Conservation (phyloP, 2,797 vertebrate species). For the Enteromius viviparus region DNA sequence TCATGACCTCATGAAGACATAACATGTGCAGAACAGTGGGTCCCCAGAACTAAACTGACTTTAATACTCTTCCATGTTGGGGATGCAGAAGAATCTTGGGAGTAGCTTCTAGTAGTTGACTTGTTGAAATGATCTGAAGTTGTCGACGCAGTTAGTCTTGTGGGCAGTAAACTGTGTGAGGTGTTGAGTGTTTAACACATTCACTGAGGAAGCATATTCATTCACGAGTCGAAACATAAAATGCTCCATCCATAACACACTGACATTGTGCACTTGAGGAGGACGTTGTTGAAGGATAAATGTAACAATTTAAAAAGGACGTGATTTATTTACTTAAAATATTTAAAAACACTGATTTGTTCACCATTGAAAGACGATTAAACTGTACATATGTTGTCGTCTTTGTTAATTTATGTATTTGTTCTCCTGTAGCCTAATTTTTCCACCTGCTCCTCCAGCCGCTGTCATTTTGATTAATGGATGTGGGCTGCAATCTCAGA, state of each 20-base stretch:
- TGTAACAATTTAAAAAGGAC: neutral
- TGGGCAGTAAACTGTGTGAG: too few relatives aligned
- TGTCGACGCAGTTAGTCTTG: too few relatives aligned
- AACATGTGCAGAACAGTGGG: too few relatives aligned
- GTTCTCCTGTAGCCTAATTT: constrained; percentile 1
- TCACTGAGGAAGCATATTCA: neutral
- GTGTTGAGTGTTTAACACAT: neutral
- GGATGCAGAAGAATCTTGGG: too few relatives aligned
- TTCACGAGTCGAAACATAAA: neutral
- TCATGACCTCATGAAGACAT: too few relatives aligned
- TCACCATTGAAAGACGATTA: neutral
- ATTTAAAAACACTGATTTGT: neutral
- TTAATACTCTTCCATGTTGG: too few relatives aligned
- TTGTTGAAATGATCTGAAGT: too few relatives aligned
- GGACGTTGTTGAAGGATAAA: neutral
- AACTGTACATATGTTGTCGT: neutral
- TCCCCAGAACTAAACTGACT: too few relatives aligned
- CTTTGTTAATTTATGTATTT: constrained; percentile 42
- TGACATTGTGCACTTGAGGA: neutral
- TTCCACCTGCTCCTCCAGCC: constrained; percentile 41
- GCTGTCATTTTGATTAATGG: constrained; percentile 61
- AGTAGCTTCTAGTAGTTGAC: too few relatives aligned
- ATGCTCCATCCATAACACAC: neutral
- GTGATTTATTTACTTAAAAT: neutral
- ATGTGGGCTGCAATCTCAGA: constrained; percentile 28